A percentile compares a stretch with the other conserved stretches of the same genome.
Conservation (phyloP, 1,140 invertebrate genomes). For the Leptestheria dahalacensis region DNA sequence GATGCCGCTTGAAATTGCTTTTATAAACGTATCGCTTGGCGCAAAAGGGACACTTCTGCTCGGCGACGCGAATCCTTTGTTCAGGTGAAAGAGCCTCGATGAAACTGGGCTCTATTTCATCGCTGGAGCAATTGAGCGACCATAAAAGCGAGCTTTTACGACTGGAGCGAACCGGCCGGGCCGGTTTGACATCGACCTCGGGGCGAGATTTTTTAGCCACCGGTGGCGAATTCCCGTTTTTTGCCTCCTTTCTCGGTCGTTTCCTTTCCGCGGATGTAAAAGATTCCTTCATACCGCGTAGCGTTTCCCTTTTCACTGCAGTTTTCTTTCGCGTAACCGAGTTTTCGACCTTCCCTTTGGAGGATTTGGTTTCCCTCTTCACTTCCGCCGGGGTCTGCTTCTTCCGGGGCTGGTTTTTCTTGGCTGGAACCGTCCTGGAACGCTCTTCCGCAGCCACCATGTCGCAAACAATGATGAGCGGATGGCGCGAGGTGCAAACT, state of each 20-base stretch:
- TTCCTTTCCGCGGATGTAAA: neutral
- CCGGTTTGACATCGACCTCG: neutral
- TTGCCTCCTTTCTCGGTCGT: neutral
- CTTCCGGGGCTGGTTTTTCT: too few relatives aligned
- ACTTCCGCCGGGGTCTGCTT: too few relatives aligned
- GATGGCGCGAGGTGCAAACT: neutral
- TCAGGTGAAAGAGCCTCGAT: constrained; percentile 7
- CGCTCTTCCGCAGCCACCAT: neutral
- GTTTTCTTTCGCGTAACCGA: neutral
- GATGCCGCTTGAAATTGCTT: constrained; percentile 14
- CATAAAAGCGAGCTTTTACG: neutral
- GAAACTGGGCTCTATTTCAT: constrained; percentile 14
- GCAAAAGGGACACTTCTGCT: constrained; percentile 15
- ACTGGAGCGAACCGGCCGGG: constrained; percentile 3
- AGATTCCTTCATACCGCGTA: neutral
- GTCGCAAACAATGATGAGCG: neutral
- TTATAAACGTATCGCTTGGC: constrained; percentile 12
- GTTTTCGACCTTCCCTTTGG: too few relatives aligned
- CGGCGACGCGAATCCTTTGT: constrained; percentile 7
- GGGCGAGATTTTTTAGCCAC: too few relatives aligned
- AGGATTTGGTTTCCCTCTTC: too few relatives aligned
- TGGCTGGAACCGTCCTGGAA: neutral
- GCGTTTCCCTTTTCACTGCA: neutral
- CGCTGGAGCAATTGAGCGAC: neutral
- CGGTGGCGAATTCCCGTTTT: neutral